Evolutionary conservation across 2,888 invertebrate species (phyloP), one percentile per base, ranked within the genome.

Genomic region (Acronicta psi): DNA sequence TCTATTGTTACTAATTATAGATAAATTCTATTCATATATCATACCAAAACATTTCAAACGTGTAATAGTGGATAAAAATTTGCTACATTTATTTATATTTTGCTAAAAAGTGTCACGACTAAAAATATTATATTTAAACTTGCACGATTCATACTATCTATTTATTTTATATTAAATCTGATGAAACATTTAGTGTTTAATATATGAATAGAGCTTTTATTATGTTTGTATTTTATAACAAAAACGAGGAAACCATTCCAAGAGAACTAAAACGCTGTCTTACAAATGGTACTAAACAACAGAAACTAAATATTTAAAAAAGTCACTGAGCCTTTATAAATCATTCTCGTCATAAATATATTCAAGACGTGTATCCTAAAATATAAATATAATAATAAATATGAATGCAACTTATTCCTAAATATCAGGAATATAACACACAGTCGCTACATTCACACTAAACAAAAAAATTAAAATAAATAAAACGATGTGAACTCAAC

Each of bases 361-460:
- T 87, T 84, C 73, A 86, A 85, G 64, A 75, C 70, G 80, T 90
- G 88, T 91, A 92, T 75, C 87, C 88, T 92, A 90, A 91, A 89
- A 87, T 87, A 91, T 89, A 92, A 93, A 92, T 91, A 90, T 87
- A 86, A 89, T 90, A 88, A 90, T 89, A 91, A 93, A 93, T 91
- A 94, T 94, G 94, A 94, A 93, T 93, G 94, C 89, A 91, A 92
- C 94, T 84, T 83, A 90, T 89, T 92, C 94, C 94, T 93, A 94
- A 94, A 94, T 94, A 94, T 92, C 94, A 94, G 94, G 93, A 94
- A 93, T 91, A 87, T 66, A 85, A 91, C 94, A 93, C 94, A 80
- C 91, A 91, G 93, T 91, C 83, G 93, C 91, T 90, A 91, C 94
- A 94, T 92, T 87, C 94, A 94, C 91, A 91, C 91, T 89, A 87